Evolutionary conservation across 2,113 vertebrate species (phyloP), one percentile per base, ranked within the genome.

Genomic region (Callaeas wilsoni): DNA sequence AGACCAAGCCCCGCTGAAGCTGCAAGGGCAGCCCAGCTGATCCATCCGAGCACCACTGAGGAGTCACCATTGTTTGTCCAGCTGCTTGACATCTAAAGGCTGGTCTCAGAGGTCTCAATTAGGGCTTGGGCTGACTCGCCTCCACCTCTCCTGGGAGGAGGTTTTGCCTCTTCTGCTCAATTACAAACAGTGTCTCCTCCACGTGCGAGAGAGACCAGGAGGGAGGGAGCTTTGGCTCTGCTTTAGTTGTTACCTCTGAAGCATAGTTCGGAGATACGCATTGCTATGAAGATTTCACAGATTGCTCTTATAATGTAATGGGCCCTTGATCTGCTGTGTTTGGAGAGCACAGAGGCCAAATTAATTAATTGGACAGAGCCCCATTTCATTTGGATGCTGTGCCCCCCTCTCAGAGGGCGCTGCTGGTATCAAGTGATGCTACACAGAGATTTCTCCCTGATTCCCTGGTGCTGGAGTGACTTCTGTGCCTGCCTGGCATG

Each of bases 41-140:
- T 33, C 15, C 14, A 6, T 5, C 63, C 59, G 5, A 14, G 82
- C 50, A 6, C 3, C 20, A 18, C 46, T 7, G 63, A 77, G 89
- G 42, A 80, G 44, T 18, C 33, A 57, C 67, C 65, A 4, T 4
- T 79, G 68, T 65, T 50, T 67, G 37, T 33, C 74, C 25, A 15
- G 49, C 87, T 87, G 93, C 37, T 5, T 85, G 87, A 35, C 69
- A 60, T 46, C 82, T 47, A 46, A 87, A 64, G 30, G 33, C 62
- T 89, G 70, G 78, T 96, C 97, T 97, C 95, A 7, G 5, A 91
- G 97, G 97, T 76, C 90, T 96, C 95, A 96, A 91, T 96, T 96
- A 94, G 64, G 77, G 32, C 3, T 65, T 5, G 30, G 64, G 33
- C 68, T 87, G 85, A 12, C 41, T 80, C 0, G 3, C 41, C 75